Conservation (phyloP, 2,888 invertebrate species). For the Sycophila texana region DNA sequence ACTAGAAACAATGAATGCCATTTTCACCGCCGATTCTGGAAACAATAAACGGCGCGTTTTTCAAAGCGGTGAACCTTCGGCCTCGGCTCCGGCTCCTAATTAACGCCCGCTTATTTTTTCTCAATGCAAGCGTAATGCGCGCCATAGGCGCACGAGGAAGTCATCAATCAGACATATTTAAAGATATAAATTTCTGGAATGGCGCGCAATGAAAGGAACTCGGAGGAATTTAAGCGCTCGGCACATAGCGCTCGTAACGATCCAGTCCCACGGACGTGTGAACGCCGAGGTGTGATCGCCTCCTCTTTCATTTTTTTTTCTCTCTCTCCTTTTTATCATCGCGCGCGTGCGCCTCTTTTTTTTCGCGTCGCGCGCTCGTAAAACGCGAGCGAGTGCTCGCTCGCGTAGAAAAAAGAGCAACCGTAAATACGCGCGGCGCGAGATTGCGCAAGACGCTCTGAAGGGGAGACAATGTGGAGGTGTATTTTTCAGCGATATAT, state of each 20-base stretch:
- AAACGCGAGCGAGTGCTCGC: slow-evolving; percentile 10
- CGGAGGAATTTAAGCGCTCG: slow-evolving; percentile 41
- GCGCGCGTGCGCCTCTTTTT: neutral
- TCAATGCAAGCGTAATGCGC: neutral
- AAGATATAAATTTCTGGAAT: slow-evolving; percentile 51
- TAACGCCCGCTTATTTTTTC: slow-evolving; percentile 33
- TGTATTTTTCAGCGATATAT: slow-evolving; percentile 18
- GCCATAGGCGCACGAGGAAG: slow-evolving; percentile 30
- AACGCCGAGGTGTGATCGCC: slow-evolving; percentile 49
- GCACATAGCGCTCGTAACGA: slow-evolving; percentile 30
- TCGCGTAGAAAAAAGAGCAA: slow-evolving; percentile 23
- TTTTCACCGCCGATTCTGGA: slow-evolving; percentile 9
- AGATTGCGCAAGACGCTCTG: slow-evolving; percentile 34
- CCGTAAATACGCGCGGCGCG: slow-evolving; percentile 15
- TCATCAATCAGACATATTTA: slow-evolving; percentile 54
- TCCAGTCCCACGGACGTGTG: slow-evolving; percentile 52
- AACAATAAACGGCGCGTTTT: too few species aligned
- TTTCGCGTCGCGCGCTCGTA: slow-evolving; percentile 26
- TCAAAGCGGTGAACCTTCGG: neutral
- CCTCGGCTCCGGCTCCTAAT: slow-evolving; percentile 9
- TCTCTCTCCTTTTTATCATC: neutral
- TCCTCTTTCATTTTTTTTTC: neutral
- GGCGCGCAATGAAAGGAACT: slow-evolving; percentile 43
- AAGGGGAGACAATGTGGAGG: slow-evolving; percentile 39
- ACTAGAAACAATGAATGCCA: slow-evolving; percentile 6